Base-by-base conservation (phyloP, 2,797 vertebrate species). In the Erpetoichthys calabaricus region DNA sequence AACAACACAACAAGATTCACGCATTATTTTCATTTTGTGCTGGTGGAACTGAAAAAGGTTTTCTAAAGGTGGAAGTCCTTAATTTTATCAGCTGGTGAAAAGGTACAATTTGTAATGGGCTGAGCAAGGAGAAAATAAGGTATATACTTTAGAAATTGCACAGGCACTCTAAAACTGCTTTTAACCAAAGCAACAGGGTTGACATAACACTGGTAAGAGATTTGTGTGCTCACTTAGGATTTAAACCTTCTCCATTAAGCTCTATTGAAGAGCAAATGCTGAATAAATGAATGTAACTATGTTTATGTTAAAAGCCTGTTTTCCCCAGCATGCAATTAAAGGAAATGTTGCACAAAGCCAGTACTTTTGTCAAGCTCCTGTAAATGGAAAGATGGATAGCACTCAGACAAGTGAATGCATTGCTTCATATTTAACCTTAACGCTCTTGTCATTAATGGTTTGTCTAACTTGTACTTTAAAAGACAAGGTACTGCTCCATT, bases 341-440 rank as follows among this genome's bases (percentile, higher is more conserved):
- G 88, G 70, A 86, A 91, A 89, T 86, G 82, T 78, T 81, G 82
- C 86, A 92, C 90, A 90, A 91, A 94, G 88, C 82, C 82, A 86
- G 87, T 92, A 91, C 89, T 94, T 94, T 91, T 92, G 90, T 90
- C 85, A 88, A 90, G 88, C 85, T 88, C 79, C 84, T 89, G 90
- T 83, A 95, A 97, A 97, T 96, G 90, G 92, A 95, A 89, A 91
- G 88, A 94, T 91, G 89, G 91, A 92, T 91, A 91, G 84, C 83
- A 85, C 84, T 89, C 84, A 85, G 79, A 83, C 80, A 86, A 86
- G 82, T 81, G 88, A 90, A 90, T 86, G 87, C 83, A 85, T 78
- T 84, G 85, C 85, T 83, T 87, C 83, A 81, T 87, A 86, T 89
- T 91, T 91, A 92, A 91, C 90, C 88, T 86, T 86, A 88, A 85